These are phyloP conservation scores for Mus spicilegus DNA, from an alignment of 2,113 vertebrate species.

Conservation along the genomic window DNA sequence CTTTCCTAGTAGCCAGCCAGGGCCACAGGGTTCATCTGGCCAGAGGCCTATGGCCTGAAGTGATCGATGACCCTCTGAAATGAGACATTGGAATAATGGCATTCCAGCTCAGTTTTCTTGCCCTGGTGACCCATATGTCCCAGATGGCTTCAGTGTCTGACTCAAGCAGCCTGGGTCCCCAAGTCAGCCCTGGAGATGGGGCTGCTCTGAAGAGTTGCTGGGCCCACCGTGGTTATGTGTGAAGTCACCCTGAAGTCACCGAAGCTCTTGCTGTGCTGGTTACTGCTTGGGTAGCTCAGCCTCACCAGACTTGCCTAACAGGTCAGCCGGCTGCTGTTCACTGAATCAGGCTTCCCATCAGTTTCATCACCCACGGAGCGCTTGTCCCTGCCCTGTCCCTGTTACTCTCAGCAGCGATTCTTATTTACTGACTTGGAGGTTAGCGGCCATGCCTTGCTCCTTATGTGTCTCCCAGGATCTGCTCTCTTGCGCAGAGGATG, in stretches of 20 bases:
- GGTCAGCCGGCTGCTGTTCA: neutral
- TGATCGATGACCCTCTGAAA: neutral
- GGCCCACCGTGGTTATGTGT: neutral
- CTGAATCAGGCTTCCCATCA: neutral
- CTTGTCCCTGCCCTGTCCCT: neutral
- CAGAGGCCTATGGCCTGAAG: neutral
- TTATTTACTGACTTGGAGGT: neutral
- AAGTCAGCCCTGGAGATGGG: neutral
- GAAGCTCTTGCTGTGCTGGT: neutral
- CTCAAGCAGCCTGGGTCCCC: neutral
- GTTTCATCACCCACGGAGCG: neutral
- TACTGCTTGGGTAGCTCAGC: neutral
- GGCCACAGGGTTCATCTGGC: neutral
- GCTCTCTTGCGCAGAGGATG: neutral
- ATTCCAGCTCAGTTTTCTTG: constrained; percentile 15
- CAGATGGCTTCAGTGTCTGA: neutral
- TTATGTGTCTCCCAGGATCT: neutral
- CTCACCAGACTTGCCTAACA: neutral
- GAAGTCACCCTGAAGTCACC: neutral
- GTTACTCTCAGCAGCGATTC: neutral
- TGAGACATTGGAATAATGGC: neutral
- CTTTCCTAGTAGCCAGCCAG: neutral
- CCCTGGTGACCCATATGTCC: neutral
- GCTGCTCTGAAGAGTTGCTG: neutral
- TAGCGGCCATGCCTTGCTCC: neutral